These are phyloP conservation scores for Glaucomys volans DNA, from an alignment of 2,113 vertebrate genomes.

Conservation along the genomic window DNA sequence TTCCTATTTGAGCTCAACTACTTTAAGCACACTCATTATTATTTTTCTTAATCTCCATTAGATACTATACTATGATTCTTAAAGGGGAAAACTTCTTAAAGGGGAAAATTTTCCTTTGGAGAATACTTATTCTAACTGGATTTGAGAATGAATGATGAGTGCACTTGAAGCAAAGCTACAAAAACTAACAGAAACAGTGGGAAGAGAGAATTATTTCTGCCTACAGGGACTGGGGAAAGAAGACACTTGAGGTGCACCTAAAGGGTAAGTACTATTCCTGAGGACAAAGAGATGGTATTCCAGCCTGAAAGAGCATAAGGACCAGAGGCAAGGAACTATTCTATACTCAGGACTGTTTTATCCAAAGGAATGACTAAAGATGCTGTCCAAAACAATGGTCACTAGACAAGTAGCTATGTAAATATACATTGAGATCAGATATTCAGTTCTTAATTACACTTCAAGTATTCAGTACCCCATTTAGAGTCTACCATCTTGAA, in stretches of 20 bases:
- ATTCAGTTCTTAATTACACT: not conserved
- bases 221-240: not conserved
- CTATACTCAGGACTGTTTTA: not conserved
- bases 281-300: not conserved
- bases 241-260: not conserved
- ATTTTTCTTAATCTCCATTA: not conserved
- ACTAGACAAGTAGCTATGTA: not conserved
- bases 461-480: not conserved
- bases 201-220: not conserved
- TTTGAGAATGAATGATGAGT: not conserved
- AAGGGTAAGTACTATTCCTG: not conserved
- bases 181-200: not conserved
- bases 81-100: not conserved
- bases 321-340: not conserved
- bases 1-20: not conserved
- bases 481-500: not conserved
- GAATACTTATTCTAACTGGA: not conserved
- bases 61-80: not conserved
- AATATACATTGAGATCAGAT: not conserved
- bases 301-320: not conserved
- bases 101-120: not conserved
- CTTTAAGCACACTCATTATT: not conserved
- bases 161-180: not conserved
- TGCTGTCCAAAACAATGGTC: not conserved
- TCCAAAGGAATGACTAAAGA: not conserved